Evolutionary conservation across 2,113 vertebrate genomes (phyloP), one percentile per base, ranked within the genome.

Genomic region (Datnioides undecimradiatus): DNA sequence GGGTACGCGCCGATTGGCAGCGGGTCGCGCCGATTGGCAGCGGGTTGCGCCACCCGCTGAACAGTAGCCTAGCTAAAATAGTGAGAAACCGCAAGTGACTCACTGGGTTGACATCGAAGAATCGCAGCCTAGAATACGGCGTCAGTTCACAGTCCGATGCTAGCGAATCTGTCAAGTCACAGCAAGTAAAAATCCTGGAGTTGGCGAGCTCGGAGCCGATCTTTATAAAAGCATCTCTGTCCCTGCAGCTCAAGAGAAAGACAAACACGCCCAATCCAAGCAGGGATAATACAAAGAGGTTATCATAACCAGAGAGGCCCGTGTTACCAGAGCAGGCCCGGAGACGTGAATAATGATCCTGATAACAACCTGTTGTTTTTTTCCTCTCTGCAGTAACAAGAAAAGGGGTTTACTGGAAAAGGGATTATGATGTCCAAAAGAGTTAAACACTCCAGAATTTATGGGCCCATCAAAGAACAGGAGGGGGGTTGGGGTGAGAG

Each of bases 401-500:
- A 70, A 49, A 79, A 70, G 40, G 65, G 87, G 45, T 59, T 95
- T 95, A 94, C 94, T 95, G 94, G 95, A 95, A 95, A 79, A 91
- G 72, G 90, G 92, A 93, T 94, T 90, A 93, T 87, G 83, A 83
- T 89, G 92, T 95, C 94, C 91, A 94, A 93, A 94, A 93, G 82
- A 91, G 87, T 92, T 94, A 93, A 95, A 94, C 93, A 94, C 88
- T 62, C 79, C 84, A 86, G 82, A 88, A 94, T 94, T 95, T 95
- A 95, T 91, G 87, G 84, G 88, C 83, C 90, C 91, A 94, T 95
- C 92, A 95, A 95, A 93, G 91, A 88, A 78, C 79, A 88, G 79
- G 65, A 84, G 73, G 40, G 71, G 59, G 36, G 67, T n/a, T n/a
- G 69, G 45, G 34, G 40, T n/a, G 69, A 40, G 34, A 34, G 38